Conservation (phyloP, 2,888 invertebrate genomes). For the Cryptocheilus praepositus region DNA sequence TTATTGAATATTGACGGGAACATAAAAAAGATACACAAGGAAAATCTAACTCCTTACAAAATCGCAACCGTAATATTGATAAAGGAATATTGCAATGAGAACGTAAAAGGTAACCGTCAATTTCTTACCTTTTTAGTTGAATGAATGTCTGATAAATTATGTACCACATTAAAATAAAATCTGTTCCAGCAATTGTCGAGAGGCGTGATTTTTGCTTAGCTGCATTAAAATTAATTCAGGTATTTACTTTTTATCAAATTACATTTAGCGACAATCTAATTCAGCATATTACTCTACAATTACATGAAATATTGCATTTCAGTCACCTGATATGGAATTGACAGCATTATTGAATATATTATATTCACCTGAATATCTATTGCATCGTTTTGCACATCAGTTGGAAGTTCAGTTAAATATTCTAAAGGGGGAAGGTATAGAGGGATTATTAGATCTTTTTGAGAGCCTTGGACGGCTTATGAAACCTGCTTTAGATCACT, state of each 20-base stretch:
- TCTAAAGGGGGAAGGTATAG: conserved; percentile 78
- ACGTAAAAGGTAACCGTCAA: conserved; percentile 74
- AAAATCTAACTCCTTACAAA: conserved; percentile 87
- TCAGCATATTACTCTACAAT: not conserved
- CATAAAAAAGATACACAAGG: conserved; percentile 74
- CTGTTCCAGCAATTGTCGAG: conserved; percentile 76
- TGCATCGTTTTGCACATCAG: conserved; percentile 78
- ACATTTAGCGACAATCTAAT: not conserved
- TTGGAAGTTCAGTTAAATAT: conserved; percentile 79
- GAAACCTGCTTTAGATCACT: conserved; percentile 73
- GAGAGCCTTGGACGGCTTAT: conserved; percentile 81
- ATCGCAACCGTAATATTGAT: conserved; percentile 86
- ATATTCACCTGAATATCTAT: conserved; percentile 79
- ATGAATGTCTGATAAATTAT: not conserved
- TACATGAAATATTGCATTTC: conserved; percentile 57
- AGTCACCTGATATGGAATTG: conserved; percentile 87
- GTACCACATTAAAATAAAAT: not conserved
- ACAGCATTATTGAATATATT: conserved; percentile 81
- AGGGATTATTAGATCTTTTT: conserved; percentile 79
- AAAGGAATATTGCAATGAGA: conserved; percentile 83
- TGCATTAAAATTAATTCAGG: conserved; percentile 87
- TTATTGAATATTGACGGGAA: conserved; percentile 69
- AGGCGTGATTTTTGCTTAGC: conserved; percentile 88
- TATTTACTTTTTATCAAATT: conserved; percentile 55
- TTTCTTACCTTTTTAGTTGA: conserved; percentile 1